phyloP scores from a whole-genome alignment of 2,113 vertebrate species.

The Catagonus wagneri region DNA sequence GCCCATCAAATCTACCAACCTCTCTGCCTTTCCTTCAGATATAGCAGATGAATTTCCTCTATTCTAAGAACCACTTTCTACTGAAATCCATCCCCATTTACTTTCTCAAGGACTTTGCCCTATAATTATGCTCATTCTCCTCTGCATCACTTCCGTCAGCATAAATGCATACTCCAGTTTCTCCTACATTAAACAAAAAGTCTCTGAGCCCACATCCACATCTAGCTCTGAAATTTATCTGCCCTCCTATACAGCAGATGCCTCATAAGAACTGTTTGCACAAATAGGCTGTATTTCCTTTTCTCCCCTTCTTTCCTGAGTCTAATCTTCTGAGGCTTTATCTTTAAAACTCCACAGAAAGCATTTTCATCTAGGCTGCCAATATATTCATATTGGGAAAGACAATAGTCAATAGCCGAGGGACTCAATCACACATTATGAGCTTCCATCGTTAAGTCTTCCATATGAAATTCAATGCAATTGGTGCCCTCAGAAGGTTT shows the following conservation, averaged over 20 bases:
- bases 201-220: neutral
- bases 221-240: neutral
- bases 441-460: neutral
- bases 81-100: neutral
- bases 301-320: neutral
- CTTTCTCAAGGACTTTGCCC: neutral
- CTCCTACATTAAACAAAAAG: neutral
- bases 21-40: neutral
- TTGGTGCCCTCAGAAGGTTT: neutral
- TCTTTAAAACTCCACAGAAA: neutral
- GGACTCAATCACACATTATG: neutral
- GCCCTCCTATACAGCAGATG: neutral
- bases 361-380: neutral
- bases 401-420: neutral
- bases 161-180: neutral
- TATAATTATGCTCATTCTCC: neutral
- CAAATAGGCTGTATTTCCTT: neutral
- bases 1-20: neutral
- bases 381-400: neutral
- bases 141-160: neutral
- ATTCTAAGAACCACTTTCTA: neutral
- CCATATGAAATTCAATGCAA: neutral
- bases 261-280: neutral
- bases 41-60: neutral
- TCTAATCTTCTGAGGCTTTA: neutral